Conservation (phyloP, 64 coral and sea anemone species). For the Stichodactyla helianthus region DNA sequence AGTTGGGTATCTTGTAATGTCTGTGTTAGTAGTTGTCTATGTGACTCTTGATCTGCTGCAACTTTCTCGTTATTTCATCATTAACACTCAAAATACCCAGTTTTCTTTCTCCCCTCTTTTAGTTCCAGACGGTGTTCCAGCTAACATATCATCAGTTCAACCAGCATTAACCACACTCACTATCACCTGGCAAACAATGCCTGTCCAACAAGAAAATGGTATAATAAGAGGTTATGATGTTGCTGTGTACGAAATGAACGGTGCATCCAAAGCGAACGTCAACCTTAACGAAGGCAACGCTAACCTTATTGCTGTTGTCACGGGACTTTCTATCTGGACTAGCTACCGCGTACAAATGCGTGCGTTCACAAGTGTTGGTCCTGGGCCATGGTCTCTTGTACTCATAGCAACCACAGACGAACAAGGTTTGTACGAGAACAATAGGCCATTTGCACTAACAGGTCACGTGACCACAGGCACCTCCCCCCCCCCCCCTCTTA, state of each 20-base stretch:
- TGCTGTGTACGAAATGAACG: slow-evolving; percentile 2
- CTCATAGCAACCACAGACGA: slow-evolving; percentile 34
- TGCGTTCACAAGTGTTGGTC: slow-evolving; percentile 53
- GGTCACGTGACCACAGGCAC: too few relatives aligned
- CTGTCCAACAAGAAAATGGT: slow-evolving; percentile 16
- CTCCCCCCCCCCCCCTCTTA: too few relatives aligned
- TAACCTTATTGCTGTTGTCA: background rate
- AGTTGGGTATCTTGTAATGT: too few relatives aligned
- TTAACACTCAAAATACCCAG: background rate
- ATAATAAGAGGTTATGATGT: slow-evolving; percentile 50
- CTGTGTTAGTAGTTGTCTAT: too few relatives aligned
- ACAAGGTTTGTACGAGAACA: slow-evolving; percentile 11
- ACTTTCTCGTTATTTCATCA: background rate
- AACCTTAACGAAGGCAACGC: slow-evolving; percentile 6
- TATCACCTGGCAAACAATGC: slow-evolving; percentile 38
- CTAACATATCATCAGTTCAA: background rate
- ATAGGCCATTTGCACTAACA: background rate
- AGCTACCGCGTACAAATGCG: slow-evolving; percentile 45
- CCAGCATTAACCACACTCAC: slow-evolving; percentile 33
- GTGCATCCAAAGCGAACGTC: slow-evolving; percentile 7
- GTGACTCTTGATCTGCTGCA: background rate
- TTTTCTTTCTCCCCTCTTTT: background rate
- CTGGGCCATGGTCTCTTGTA: slow-evolving; percentile 33
- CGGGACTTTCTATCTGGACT: slow-evolving; percentile 44
- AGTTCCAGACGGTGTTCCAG: slow-evolving; percentile 37